phyloP scores from a whole-genome alignment of 2,888 invertebrate genomes.

The Agriopis aurantiaria region DNA sequence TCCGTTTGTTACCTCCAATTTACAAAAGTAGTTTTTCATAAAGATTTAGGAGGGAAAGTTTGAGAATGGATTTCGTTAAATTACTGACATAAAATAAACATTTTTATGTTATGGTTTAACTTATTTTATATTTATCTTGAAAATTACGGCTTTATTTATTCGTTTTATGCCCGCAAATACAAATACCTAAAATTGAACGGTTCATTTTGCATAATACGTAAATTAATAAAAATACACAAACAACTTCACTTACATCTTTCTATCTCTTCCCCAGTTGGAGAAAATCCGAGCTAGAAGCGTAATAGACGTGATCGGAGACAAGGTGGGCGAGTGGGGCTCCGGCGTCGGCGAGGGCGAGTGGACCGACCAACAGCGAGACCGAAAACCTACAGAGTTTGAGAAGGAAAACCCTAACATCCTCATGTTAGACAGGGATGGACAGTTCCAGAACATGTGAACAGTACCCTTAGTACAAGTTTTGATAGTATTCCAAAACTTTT shows the following conservation, averaged over 20 bases:
- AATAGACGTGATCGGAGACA: slow-evolving; percentile 84
- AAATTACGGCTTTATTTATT: too few relatives aligned
- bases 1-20: too few relatives aligned
- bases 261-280: slow-evolving; percentile 86
- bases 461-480: too few relatives aligned
- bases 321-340: slow-evolving; percentile 11
- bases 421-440: slow-evolving; percentile 90
- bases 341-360: slow-evolving; percentile 88
- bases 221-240: not conserved
- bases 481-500: too few relatives aligned
- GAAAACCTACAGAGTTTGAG: slow-evolving; percentile 92
- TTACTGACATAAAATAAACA: too few relatives aligned
- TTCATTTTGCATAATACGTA: too few relatives aligned
- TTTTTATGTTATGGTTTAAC: too few relatives aligned
- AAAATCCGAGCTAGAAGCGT: slow-evolving; percentile 88
- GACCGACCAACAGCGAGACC: slow-evolving; percentile 89
- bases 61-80: too few relatives aligned
- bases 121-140: not conserved
- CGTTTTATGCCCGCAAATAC: too few relatives aligned
- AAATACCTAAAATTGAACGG: too few relatives aligned
- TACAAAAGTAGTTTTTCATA: too few relatives aligned
- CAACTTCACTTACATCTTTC: not conserved
- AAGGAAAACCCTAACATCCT: slow-evolving; percentile 93
- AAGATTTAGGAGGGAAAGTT: too few relatives aligned
- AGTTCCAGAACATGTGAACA: slow-evolving; percentile 91